Conservation (phyloP, 2,888 invertebrate species). For the Tetropium fuscum region DNA sequence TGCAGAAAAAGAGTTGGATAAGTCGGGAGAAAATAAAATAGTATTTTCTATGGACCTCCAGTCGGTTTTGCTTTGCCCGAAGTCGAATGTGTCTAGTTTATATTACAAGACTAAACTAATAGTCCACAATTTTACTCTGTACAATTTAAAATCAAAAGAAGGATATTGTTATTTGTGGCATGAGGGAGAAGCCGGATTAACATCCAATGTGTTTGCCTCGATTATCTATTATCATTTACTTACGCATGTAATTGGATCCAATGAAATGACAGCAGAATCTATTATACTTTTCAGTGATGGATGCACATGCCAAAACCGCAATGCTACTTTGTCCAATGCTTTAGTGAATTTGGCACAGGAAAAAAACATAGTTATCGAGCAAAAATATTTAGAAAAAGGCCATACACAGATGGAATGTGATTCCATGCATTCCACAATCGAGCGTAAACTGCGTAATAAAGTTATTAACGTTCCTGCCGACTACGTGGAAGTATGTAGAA, state of each 20-base stretch:
- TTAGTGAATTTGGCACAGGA: conserved; percentile 21
- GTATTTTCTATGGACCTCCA: too few relatives aligned
- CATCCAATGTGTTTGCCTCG: conserved; percentile 27
- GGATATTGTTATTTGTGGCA: conserved; percentile 31
- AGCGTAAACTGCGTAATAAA: not conserved
- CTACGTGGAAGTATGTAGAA: not conserved
- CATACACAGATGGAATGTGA: conserved; percentile 28
- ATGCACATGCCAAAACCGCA: not conserved
- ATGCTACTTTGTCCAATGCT: too few relatives aligned
- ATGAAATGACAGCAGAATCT: too few relatives aligned
- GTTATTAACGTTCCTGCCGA: not conserved
- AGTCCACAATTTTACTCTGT: conserved; percentile 30
- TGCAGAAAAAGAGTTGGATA: too few relatives aligned
- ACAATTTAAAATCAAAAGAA: conserved; percentile 13
- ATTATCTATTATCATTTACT: conserved; percentile 17
- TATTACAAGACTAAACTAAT: conserved; percentile 34
- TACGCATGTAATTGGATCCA: not conserved
- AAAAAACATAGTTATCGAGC: conserved; percentile 30
- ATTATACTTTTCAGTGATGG: conserved; percentile 1
- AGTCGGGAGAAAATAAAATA: too few relatives aligned
- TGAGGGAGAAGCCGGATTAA: conserved; percentile 17
- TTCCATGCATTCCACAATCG: not conserved
- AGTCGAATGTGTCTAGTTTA: conserved; percentile 29
- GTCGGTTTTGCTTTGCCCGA: conserved; percentile 30
- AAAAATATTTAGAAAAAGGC: conserved; percentile 34